Base-by-base conservation (phyloP, 2,113 vertebrate species). In the Tonatia bakeri region DNA sequence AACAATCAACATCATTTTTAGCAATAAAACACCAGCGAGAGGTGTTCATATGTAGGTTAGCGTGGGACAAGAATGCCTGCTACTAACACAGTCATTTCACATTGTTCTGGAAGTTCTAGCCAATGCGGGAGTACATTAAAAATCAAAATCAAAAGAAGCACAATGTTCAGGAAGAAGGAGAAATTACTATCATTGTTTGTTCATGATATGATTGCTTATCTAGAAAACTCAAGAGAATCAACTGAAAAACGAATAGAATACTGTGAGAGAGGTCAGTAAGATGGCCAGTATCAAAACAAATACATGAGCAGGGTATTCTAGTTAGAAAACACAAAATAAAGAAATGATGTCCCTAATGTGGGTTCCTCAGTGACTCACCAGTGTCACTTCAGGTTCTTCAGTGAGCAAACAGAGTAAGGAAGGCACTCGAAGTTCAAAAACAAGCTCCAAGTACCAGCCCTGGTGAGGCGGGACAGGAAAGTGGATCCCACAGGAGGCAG, bases 141-240 rank as follows among this genome's bases (percentile, higher is more conserved):
- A 70, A 90, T 70, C 52, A 82, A 82, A 69, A 50, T 14, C 83
- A 92, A 94, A 95, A 87, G 56, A 93, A 89, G n/a, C 38, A 50
- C 64, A 87, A 90, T 0, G 11, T 90, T 96, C 73, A 54, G 67
- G 70, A 89, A 70, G 67, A 22, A 92, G 56, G 61, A 91, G 90
- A 97, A 94, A 93, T 67, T 70, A 92, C 70, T 93, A 20, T 84
- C 87, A 87, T 95, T 92, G 92, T 96, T 94, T 92, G 87, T 87
- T 81, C 80, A 77, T 67, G 65, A 96, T 87, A 89, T 56, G 87
- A 97, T 83, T 93, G 73, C 94, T 96, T 96, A 93, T 54, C 87
- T 43, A 83, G 47, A 80, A 94, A 94, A 89, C 80, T 80, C 79
- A 43, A 52, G 94, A 89, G 83, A 91, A 93, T 70, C 75, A 69